phyloP scores from a whole-genome alignment of 2,113 vertebrate genomes.

The Glaucomys volans region DNA sequence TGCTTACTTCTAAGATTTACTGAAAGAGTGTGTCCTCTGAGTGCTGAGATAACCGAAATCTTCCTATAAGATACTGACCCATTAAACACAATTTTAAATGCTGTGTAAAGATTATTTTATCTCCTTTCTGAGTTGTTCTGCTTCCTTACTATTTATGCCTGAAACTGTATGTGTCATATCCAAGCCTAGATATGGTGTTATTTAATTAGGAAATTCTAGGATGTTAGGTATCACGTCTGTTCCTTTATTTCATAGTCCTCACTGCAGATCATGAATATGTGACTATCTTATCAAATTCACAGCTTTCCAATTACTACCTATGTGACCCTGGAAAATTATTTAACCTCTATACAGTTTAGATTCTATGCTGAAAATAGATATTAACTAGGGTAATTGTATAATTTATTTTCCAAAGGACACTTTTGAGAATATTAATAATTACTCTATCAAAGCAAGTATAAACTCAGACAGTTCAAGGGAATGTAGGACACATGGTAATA shows the following conservation, averaged over 20 bases:
- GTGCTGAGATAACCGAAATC: neutral
- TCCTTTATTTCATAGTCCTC: conserved; percentile 35
- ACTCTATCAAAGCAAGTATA: neutral
- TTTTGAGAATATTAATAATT: conserved; percentile 37
- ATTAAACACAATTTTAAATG: neutral
- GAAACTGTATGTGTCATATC: conserved; percentile 13
- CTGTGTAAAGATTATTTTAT: neutral
- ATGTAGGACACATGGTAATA: neutral
- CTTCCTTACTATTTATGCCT: neutral
- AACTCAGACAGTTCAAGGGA: neutral
- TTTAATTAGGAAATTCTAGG: conserved; percentile 38
- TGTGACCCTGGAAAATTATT: conserved; percentile 41
- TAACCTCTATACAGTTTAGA: conserved; percentile 58
- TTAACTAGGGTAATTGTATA: neutral
- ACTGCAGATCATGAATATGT: conserved; percentile 9
- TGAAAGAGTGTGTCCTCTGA: neutral
- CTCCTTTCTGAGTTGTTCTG: neutral
- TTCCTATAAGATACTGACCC: conserved; percentile 1
- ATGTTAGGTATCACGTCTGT: neutral
- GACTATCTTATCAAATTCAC: conserved; percentile 37
- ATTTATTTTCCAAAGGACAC: conserved; percentile 48
- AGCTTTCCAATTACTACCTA: conserved; percentile 64
- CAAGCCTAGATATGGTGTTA: neutral
- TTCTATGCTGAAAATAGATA: conserved; percentile 7
- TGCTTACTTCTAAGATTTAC: conserved; percentile 36